Percentiles rank a stretch among this genome's conserved stretches.
These are phyloP conservation scores for Colaptes auratus DNA, from an alignment of 2,113 vertebrate genomes.

Conservation along the genomic window DNA sequence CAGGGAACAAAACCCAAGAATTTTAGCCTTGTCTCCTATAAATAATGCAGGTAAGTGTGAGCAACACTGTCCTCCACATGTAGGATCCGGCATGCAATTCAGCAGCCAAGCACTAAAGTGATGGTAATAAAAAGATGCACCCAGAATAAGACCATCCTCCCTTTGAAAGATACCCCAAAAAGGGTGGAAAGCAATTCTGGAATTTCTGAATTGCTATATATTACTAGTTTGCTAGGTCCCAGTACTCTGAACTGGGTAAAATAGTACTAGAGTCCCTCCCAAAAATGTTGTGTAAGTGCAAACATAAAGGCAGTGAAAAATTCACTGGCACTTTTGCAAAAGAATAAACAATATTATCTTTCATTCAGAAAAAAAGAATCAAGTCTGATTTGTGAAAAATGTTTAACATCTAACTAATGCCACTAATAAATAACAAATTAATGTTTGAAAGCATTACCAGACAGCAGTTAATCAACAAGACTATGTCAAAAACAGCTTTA, in stretches of 20 bases:
- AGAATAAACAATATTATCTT: neutral
- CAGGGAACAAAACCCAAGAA: neutral
- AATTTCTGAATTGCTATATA: neutral
- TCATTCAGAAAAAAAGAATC: neutral
- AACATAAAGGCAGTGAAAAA: neutral
- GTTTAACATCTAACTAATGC: neutral
- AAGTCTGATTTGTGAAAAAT: neutral
- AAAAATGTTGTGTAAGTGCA: neutral
- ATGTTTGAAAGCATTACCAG: neutral
- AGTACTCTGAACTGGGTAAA: neutral
- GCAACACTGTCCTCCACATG: neutral
- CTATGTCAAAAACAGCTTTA: neutral
- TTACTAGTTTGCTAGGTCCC: neutral
- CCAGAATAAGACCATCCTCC: neutral
- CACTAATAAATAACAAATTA: neutral
- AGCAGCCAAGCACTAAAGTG: neutral
- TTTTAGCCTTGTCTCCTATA: neutral
- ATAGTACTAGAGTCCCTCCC: neutral
- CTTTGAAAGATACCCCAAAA: neutral
- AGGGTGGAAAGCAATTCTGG: neutral
- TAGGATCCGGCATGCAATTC: neutral
- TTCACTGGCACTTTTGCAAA: neutral
- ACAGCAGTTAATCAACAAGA: neutral
- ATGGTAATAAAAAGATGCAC: neutral
- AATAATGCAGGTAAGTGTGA: neutral